Conservation (phyloP, 2,888 invertebrate species). For the Drosophila atroscutellata region DNA sequence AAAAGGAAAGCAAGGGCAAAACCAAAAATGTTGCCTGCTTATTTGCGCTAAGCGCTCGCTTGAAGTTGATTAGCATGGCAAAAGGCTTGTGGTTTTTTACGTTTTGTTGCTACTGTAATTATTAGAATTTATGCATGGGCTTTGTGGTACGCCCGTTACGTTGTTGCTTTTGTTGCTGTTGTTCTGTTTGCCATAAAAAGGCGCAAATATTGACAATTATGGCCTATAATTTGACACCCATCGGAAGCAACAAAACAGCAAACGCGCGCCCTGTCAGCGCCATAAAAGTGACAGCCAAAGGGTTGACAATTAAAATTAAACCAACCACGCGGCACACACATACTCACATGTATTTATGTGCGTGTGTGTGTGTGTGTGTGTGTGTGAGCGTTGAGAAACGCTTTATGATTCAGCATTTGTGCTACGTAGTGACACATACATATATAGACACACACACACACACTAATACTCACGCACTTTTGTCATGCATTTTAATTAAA, state of each 20-base stretch:
- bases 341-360: not conserved
- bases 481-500: constrained; percentile 79
- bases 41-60: constrained; percentile 54
- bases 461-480: constrained; percentile 58
- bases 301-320: constrained; percentile 78
- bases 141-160: constrained; percentile 23
- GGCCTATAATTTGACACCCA: constrained; percentile 80
- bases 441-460: constrained; percentile 1
- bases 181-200: constrained; percentile 42
- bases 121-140: constrained; percentile 73
- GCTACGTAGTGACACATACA: constrained; percentile 15
- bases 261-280: constrained; percentile 39
- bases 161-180: constrained; percentile 2
- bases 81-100: constrained; percentile 46
- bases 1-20: constrained; percentile 3
- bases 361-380: constrained; percentile 4
- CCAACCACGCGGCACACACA: constrained; percentile 39
- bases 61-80: constrained; percentile 74
- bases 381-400: constrained; percentile 25
- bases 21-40: constrained; percentile 50
- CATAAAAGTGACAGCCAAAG: constrained; percentile 68
- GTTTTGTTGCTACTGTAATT: constrained; percentile 63
- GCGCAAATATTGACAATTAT: constrained; percentile 81
- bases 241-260: constrained; percentile 51
- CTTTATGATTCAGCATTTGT: constrained; percentile 74